A percentile compares a stretch with the other conserved stretches of the same genome.
phyloP scores from a whole-genome alignment of 2,113 vertebrate genomes.

The Amphilophus citrinellus region DNA sequence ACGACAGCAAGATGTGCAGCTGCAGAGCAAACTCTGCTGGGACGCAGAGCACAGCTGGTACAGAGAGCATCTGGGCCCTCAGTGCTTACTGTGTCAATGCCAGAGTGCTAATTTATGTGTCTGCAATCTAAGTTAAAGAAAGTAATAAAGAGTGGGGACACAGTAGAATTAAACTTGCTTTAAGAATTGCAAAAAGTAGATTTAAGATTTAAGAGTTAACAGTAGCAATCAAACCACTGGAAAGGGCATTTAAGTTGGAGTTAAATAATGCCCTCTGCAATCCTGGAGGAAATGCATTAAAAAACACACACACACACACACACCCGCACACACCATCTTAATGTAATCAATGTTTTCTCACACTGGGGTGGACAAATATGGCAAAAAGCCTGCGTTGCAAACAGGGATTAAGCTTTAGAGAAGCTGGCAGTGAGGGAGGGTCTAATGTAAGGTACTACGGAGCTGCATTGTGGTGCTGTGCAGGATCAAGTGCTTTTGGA shows the following conservation, averaged over 20 bases:
- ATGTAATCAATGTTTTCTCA: not conserved
- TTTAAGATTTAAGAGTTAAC: not conserved
- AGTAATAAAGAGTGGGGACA: not conserved
- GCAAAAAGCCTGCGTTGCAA: accelerated
- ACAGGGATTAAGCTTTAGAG: not conserved
- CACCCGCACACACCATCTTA: not conserved
- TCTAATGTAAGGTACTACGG: too few relatives aligned
- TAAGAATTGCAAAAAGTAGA: not conserved
- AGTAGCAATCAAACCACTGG: not conserved
- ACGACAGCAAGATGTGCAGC: slow-evolving; percentile 16
- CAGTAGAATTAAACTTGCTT: not conserved
- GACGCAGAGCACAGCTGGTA: not conserved
- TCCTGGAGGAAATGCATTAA: not conserved
- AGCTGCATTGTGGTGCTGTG: too few relatives aligned
- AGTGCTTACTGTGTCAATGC: not conserved
- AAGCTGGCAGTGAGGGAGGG: too few relatives aligned
- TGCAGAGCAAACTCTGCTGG: slow-evolving; percentile 10
- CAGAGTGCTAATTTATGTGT: slow-evolving; percentile 1
- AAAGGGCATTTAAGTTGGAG: not conserved
- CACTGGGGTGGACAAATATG: not conserved
- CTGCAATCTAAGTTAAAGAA: slow-evolving; percentile 1
- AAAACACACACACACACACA: not conserved
- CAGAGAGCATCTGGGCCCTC: not conserved
- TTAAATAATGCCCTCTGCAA: not conserved
- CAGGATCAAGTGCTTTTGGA: not conserved